Percentiles rank a stretch among this genome's conserved stretches.
Evolutionary conservation across 2,888 invertebrate genomes (phyloP).

Genomic region (Pseudococcus longispinus): DNA sequence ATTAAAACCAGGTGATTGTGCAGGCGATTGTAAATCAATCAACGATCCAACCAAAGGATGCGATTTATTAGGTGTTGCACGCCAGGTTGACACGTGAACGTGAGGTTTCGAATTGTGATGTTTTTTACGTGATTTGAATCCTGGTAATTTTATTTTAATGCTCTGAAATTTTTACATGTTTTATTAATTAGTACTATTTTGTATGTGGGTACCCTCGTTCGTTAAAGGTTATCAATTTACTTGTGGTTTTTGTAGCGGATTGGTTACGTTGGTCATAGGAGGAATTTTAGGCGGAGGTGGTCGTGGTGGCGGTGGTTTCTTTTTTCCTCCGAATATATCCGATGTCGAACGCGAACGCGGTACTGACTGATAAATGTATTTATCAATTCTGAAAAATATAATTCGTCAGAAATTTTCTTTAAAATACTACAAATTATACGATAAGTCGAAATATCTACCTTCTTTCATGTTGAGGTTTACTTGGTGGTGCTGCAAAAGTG

Average conservation of each 20-base stretch:
- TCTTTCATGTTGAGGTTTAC: not conserved
- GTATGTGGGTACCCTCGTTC: no score
- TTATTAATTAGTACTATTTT: no score
- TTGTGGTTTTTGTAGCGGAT: conserved; percentile 60
- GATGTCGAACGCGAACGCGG: conserved; percentile 59
- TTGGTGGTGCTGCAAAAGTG: not conserved
- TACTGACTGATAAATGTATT: conserved; percentile 43
- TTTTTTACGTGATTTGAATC: conserved; percentile 53
- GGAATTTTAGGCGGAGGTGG: conserved; percentile 73
- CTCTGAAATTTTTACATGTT: conserved; percentile 9
- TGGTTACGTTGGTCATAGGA: conserved; percentile 46
- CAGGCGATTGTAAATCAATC: conserved; percentile 76
- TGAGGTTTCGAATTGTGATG: conserved; percentile 25
- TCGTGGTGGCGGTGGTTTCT: conserved; percentile 75
- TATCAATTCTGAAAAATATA: conserved; percentile 29
- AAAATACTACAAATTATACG: not conserved
- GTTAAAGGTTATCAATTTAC: no score
- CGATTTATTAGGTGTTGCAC: conserved; percentile 52
- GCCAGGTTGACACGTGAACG: conserved; percentile 50
- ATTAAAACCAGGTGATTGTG: conserved; percentile 69
- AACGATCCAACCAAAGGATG: conserved; percentile 66
- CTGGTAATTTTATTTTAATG: conserved; percentile 55
- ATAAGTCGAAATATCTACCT: conserved; percentile 22
- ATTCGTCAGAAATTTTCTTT: not conserved
- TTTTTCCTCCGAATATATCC: conserved; percentile 65